Evolutionary conservation across 1,140 invertebrate genomes (phyloP).

Genomic region (Ceratina australensis): DNA sequence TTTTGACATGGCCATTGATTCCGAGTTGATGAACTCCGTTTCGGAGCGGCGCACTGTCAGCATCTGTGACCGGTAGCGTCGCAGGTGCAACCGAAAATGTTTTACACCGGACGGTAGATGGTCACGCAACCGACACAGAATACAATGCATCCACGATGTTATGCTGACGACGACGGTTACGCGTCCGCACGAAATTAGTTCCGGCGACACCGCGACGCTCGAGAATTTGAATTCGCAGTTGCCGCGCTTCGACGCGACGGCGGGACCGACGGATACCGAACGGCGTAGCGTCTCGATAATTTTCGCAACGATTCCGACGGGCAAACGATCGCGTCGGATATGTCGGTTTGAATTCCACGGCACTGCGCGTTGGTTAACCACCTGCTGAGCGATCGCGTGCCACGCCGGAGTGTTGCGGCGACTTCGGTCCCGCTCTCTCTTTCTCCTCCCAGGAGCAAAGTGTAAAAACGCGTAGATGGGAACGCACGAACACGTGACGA

Average conservation of each 20-base stretch:
- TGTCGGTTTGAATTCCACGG: slow-evolving; percentile 42
- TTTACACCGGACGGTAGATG: not conserved
- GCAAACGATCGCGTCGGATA: not conserved
- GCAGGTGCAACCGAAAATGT: slow-evolving; percentile 20
- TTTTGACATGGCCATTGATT: slow-evolving; percentile 12
- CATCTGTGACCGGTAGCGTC: slow-evolving; percentile 6
- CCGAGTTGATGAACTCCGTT: not conserved
- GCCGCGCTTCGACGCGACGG: not conserved
- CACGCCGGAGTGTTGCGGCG: slow-evolving; percentile 18
- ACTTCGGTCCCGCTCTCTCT: not conserved
- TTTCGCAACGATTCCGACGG: not conserved
- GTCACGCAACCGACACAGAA: slow-evolving; percentile 2
- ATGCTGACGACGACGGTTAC: too few relatives aligned
- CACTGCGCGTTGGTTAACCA: slow-evolving; percentile 53
- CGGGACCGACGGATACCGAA: too few relatives aligned
- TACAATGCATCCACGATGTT: not conserved
- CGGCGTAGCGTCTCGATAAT: not conserved
- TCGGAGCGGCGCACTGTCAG: too few relatives aligned
- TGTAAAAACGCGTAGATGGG: slow-evolving; percentile 48
- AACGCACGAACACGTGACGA: slow-evolving; percentile 23
- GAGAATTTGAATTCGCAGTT: slow-evolving; percentile 12
- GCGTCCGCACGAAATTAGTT: not conserved
- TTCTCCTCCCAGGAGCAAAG: slow-evolving; percentile 15
- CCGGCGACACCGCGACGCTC: not conserved
- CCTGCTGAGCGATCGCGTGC: slow-evolving; percentile 62